Base-by-base conservation (phyloP, 2,113 vertebrate species). In the Cephalopterus ornatus region DNA sequence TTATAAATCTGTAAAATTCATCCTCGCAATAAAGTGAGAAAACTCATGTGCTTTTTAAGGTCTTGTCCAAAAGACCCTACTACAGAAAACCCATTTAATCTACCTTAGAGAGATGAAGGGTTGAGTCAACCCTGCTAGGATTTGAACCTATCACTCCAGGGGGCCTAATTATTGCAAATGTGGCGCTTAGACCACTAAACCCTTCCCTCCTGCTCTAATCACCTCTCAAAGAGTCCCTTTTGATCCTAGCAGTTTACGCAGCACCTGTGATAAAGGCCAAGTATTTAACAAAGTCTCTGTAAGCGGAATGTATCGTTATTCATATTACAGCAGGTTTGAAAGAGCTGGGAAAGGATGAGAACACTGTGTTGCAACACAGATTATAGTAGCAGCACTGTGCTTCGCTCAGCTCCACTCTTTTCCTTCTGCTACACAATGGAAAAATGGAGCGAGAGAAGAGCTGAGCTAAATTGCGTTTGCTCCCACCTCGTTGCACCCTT, bases 141-240 rank as follows among this genome's bases (percentile, higher is more conserved):
- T 88, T 88, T 96, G 91, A 97, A 94, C 95, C 70, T 67, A 9
- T 72, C 87, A 67, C 91, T 88, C 83, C 84, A 84, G 95, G 93
- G 58, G 93, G 68, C 89, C 93, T 96, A 97, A 97, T 88, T 82
- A 96, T 72, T 92, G 83, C 66, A 95, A 95, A 96, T 68, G 67
- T 79, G 93, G 46, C 0, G 14, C 49, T 92, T 87, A 67, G 66
- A 72, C 74, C 63, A 79, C 70, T 79, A 90, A 95, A 91, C 70
- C 74, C 46, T 89, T 87, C 62, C 47, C 88, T 93, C 85, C 83
- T 67, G 91, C 49, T 96, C 97, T 96, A 97, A 97, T 96, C 95
- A 93, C 68, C 95, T 94, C 88, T 91, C 87, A 94, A 96, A 96
- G 67, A 90, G 66, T 39, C 74, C 56, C 19, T 67, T 95, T 96